Conservation (phyloP, 2,888 invertebrate genomes). For the Oegoconia quadripuncta region DNA sequence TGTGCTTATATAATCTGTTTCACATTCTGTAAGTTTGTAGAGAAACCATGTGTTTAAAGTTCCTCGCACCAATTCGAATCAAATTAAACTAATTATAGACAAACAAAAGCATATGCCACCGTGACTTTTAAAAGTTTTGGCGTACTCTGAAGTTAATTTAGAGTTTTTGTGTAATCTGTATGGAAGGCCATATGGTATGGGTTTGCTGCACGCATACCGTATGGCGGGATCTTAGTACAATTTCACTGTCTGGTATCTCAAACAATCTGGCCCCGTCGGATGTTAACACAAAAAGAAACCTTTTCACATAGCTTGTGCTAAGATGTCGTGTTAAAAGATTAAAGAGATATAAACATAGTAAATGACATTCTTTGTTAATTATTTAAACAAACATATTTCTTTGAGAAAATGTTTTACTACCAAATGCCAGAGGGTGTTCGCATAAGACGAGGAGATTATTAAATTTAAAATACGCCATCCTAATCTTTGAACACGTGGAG, state of each 20-base stretch:
- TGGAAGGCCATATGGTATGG: constrained; percentile 51
- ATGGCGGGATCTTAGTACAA: constrained; percentile 49
- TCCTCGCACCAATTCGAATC: constrained; percentile 24
- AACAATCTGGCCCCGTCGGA: constrained; percentile 40
- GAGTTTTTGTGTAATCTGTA: constrained; percentile 46
- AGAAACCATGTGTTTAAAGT: constrained; percentile 17
- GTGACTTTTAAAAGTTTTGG: constrained; percentile 42
- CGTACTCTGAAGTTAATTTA: constrained; percentile 44
- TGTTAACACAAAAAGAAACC: not conserved
- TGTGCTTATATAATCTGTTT: not conserved
- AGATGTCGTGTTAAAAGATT: not conserved
- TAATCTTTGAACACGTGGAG: constrained; percentile 72
- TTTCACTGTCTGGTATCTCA: constrained; percentile 59
- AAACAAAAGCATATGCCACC: constrained; percentile 66
- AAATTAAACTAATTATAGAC: constrained; percentile 50
- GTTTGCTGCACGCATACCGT: constrained; percentile 42
- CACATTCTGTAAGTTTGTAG: too few relatives aligned
- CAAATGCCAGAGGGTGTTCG: constrained; percentile 24
- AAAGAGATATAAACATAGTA: not conserved
- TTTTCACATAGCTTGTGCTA: not conserved
- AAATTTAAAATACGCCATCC: constrained; percentile 44
- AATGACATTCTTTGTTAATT: constrained; percentile 20
- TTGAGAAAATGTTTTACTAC: constrained; percentile 8
- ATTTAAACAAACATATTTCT: constrained; percentile 29
- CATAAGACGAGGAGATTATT: constrained; percentile 60